Percentiles rank a stretch among this genome's conserved stretches.
Evolutionary conservation across 2,888 invertebrate species (phyloP).

Genomic region (Chymomyza amoena): DNA sequence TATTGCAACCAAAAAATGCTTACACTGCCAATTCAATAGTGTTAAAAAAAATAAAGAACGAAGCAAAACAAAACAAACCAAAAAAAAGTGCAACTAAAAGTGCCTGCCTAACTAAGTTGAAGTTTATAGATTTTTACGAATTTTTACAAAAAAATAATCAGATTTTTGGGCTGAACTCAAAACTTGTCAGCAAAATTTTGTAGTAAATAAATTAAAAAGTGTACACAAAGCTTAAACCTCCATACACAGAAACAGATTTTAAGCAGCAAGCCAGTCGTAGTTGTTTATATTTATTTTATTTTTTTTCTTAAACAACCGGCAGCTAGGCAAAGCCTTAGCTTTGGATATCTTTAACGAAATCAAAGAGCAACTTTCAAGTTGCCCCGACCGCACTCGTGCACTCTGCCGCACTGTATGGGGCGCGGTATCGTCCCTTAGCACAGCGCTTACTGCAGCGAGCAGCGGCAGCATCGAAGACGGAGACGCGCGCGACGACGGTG

Average conservation of each 20-base stretch:
- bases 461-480: conserved; percentile 55
- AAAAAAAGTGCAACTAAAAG: conserved; percentile 4
- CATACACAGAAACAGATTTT: not conserved
- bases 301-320: not conserved
- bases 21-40: conserved; percentile 49
- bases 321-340: conserved; percentile 40
- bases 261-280: not conserved
- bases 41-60: not conserved
- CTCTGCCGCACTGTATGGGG: conserved; percentile 77
- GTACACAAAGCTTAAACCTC: not conserved
- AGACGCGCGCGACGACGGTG: conserved; percentile 59
- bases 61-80: conserved; percentile 4
- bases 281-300: not conserved
- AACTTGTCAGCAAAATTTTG: conserved; percentile 7
- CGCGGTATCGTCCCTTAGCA: conserved; percentile 73
- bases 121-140: conserved; percentile 1
- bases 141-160: conserved; percentile 15
- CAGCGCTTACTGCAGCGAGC: conserved; percentile 66
- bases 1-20: conserved; percentile 45
- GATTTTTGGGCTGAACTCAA: conserved; percentile 33
- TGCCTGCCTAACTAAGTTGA: conserved; percentile 23
- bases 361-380: conserved; percentile 79
- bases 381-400: conserved; percentile 76
- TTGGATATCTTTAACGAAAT: conserved; percentile 78
- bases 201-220: not conserved